phyloP scores from a whole-genome alignment of 2,113 vertebrate genomes.

The Harpagus bidentatus region DNA sequence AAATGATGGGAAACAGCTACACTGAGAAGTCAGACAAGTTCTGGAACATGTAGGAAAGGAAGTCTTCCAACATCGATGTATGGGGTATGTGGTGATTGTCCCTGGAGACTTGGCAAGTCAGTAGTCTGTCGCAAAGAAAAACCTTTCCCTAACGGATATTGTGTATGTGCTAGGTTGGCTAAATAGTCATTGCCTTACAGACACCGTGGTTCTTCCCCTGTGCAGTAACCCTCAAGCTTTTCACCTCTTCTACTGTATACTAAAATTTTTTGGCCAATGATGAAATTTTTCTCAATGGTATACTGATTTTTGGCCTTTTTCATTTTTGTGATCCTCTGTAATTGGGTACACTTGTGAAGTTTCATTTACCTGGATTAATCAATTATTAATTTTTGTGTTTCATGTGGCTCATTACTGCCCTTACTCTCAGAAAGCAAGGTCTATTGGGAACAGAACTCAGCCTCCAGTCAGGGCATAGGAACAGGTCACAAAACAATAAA shows the following conservation, averaged over 20 bases:
- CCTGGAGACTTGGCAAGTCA: neutral
- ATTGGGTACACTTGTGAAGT: neutral
- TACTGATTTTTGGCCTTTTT: neutral
- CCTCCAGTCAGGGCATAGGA: neutral
- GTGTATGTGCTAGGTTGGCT: neutral
- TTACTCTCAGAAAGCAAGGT: neutral
- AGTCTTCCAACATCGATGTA: neutral
- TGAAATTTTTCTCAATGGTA: neutral
- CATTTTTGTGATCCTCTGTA: neutral
- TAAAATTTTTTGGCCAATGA: neutral
- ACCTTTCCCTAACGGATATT: neutral
- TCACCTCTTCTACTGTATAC: neutral
- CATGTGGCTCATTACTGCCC: neutral
- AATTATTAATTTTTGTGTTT: neutral
- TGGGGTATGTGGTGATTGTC: neutral
- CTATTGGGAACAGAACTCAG: neutral
- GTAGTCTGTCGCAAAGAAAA: neutral
- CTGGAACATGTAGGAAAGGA: neutral
- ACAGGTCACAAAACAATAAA: neutral
- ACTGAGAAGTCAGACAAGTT: neutral
- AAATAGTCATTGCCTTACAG: neutral
- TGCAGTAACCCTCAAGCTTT: neutral
- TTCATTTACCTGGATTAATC: neutral
- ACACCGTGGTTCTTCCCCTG: neutral
- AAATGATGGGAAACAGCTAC: neutral